Evolutionary conservation across 30 jellyfish, hydroid and myxozoan genomes (phyloP).

Genomic region (Hydractinia symbiolongicarpus): DNA sequence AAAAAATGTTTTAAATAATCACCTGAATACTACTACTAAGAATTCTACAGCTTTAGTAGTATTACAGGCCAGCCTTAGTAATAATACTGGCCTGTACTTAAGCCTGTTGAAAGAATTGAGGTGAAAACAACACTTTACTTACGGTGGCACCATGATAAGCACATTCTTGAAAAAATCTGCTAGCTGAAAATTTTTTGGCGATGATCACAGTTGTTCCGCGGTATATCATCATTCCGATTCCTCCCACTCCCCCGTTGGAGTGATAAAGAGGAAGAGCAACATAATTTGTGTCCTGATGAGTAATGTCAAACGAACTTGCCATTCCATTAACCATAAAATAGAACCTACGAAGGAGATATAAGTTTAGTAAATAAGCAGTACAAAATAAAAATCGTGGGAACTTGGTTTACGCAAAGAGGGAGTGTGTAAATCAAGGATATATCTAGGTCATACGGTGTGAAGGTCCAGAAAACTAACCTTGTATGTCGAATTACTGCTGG

Average conservation of each 20-base stretch:
- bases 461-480: constrained; percentile 16
- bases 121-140: background rate
- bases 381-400: background rate
- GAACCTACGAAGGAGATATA: constrained; percentile 26
- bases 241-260: constrained; percentile 89
- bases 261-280: constrained; percentile 89
- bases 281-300: constrained; percentile 47
- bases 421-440: too few relatives aligned
- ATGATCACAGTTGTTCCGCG: constrained; percentile 69
- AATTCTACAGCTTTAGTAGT: too few relatives aligned
- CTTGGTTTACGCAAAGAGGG: background rate
- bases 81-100: too few relatives aligned
- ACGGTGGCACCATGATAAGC: constrained; percentile 74
- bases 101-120: too few relatives aligned
- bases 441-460: too few relatives aligned
- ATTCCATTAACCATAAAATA: constrained; percentile 63
- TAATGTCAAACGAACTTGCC: constrained; percentile 43
- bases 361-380: background rate
- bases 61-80: too few relatives aligned
- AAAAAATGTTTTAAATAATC: too few relatives aligned
- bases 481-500: constrained; percentile 82
- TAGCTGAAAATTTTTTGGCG: constrained; percentile 88
- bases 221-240: constrained; percentile 54
- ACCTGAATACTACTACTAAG: too few relatives aligned
- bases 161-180: constrained; percentile 86